Evolutionary conservation across 2,797 vertebrate species (phyloP).

Genomic region (Mallotus villosus): DNA sequence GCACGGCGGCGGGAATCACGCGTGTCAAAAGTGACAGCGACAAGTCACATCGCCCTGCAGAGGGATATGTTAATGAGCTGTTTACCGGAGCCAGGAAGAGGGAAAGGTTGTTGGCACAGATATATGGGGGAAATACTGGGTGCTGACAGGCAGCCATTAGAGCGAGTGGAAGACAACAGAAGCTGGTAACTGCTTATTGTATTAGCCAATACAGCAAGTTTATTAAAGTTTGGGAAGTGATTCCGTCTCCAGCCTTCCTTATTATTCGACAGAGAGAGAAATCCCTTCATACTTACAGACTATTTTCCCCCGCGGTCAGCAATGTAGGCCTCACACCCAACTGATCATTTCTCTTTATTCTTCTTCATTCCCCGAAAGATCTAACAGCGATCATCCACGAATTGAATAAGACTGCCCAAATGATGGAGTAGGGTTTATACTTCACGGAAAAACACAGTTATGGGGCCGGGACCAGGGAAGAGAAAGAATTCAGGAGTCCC

Average conservation of each 20-base stretch:
- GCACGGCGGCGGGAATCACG: too few relatives aligned
- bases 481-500: slow-evolving; percentile 14
- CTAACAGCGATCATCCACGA: slow-evolving; percentile 55
- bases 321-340: too few relatives aligned
- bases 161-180: slow-evolving; percentile 47
- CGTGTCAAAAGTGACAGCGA: slow-evolving; percentile 14
- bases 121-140: slow-evolving; percentile 56
- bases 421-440: not conserved
- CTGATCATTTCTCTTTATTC: slow-evolving; percentile 8
- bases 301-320: not conserved
- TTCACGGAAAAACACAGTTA: not conserved
- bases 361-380: slow-evolving; percentile 31
- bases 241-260: slow-evolving; percentile 27
- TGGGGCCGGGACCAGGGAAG: not conserved
- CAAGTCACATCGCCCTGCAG: slow-evolving; percentile 29
- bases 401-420: slow-evolving; percentile 57
- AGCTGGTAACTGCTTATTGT: slow-evolving; percentile 69
- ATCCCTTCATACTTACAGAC: slow-evolving; percentile 33
- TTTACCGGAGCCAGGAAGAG: slow-evolving; percentile 25
- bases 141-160: slow-evolving; percentile 61
- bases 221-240: slow-evolving; percentile 56
- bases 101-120: slow-evolving; percentile 38
- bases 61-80: slow-evolving; percentile 35
- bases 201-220: slow-evolving; percentile 53
- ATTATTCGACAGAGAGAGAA: slow-evolving; percentile 31